Evolutionary conservation across 2,113 vertebrate genomes (phyloP).

Genomic region (Piprites chloris): DNA sequence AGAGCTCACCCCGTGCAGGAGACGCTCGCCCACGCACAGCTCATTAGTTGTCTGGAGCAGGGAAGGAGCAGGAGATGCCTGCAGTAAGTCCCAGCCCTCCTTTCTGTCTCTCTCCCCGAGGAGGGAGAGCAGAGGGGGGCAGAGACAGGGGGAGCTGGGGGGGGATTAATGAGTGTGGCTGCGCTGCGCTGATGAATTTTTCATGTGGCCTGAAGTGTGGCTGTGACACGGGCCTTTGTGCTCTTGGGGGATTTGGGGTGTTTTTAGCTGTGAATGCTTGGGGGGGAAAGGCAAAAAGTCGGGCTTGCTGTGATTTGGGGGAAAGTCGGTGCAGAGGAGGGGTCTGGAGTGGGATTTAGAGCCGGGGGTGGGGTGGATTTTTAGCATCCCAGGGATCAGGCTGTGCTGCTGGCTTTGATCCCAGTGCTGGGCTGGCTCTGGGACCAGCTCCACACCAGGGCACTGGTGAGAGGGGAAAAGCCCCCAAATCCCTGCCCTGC

Average conservation of each 20-base stretch:
- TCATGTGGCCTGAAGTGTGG: not conserved
- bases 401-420: not conserved
- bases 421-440: not conserved
- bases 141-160: not conserved
- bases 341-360: not conserved
- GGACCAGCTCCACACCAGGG: not conserved
- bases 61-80: not conserved
- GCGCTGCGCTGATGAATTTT: not conserved
- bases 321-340: not conserved
- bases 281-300: not conserved
- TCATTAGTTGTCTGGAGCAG: conserved; percentile 28
- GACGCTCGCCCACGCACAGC: conserved; percentile 55
- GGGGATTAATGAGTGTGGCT: not conserved
- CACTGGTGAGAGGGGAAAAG: not conserved
- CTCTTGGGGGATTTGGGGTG: not conserved
- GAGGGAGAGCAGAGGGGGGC: not conserved
- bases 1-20: not conserved
- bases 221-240: not conserved
- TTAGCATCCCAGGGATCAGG: not conserved
- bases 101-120: not conserved
- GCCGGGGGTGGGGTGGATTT: not conserved
- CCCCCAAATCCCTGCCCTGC: not conserved
- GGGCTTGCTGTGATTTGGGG: not conserved
- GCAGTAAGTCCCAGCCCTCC: not conserved
- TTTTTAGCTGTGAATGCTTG: not conserved